These are phyloP conservation scores for Rhynchonycteris naso DNA, from an alignment of 2,797 vertebrate species.

Conservation along the genomic window DNA sequence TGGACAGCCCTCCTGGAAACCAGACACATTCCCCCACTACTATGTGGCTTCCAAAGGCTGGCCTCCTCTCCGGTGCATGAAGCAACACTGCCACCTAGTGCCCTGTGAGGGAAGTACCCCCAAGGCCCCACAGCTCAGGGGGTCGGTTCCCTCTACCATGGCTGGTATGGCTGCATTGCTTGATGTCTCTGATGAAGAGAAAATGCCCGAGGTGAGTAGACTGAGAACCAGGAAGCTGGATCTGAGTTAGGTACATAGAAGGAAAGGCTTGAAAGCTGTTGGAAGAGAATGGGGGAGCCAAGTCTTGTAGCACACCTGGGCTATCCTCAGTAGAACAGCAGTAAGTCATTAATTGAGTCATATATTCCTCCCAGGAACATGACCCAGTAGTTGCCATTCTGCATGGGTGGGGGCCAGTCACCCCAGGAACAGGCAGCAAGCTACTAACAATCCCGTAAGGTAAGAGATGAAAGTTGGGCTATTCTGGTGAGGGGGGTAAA, in stretches of 20 bases:
- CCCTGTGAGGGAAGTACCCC: conserved; percentile 37
- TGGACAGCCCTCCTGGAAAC: conserved; percentile 20
- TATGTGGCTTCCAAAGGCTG: neutral
- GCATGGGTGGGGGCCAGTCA: neutral
- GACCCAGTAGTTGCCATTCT: neutral
- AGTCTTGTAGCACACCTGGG: neutral
- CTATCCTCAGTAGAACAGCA: neutral
- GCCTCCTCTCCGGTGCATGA: neutral
- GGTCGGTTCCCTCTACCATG: neutral
- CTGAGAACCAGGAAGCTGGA: neutral
- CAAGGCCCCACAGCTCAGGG: neutral
- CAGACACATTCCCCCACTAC: neutral
- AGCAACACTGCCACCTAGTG: conserved; percentile 85
- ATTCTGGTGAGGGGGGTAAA: neutral
- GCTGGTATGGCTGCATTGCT: neutral
- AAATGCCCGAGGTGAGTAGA: neutral
- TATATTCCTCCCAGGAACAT: neutral
- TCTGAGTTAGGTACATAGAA: neutral
- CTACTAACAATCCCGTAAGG: neutral
- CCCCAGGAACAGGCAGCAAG: neutral
- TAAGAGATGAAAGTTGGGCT: neutral
- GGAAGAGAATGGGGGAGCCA: neutral
- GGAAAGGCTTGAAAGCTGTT: neutral
- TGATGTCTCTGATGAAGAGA: neutral
- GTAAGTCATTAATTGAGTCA: neutral